Evolutionary conservation across 2,888 invertebrate species (phyloP).

Genomic region (Adelognathus sp.): DNA sequence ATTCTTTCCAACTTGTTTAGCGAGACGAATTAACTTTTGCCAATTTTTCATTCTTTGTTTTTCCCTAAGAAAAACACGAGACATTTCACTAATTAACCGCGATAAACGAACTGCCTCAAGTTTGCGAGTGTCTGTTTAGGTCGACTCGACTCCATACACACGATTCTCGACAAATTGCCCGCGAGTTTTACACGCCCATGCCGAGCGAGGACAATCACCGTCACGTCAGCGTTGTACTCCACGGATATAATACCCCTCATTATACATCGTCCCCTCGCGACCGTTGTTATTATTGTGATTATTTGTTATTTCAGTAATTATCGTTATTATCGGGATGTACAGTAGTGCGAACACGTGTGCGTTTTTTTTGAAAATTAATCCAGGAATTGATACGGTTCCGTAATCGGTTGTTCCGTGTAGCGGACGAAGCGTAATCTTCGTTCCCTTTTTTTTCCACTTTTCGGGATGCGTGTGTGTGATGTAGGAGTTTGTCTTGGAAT

Average conservation of each 20-base stretch:
- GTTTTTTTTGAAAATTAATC: neutral
- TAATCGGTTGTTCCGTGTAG: conserved; percentile 23
- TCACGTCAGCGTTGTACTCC: conserved; percentile 51
- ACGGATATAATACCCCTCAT: conserved; percentile 59
- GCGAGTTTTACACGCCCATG: conserved; percentile 1
- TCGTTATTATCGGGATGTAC: conserved; percentile 4
- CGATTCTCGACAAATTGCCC: conserved; percentile 45
- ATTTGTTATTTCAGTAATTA: neutral
- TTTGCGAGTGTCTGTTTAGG: neutral
- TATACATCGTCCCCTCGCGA: conserved; percentile 36
- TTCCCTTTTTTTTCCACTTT: neutral
- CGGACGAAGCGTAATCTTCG: neutral
- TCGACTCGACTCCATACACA: neutral
- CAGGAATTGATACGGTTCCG: conserved; percentile 33
- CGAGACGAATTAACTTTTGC: neutral
- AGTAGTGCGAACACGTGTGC: conserved; percentile 32
- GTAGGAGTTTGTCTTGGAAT: conserved; percentile 29
- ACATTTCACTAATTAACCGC: conserved; percentile 18
- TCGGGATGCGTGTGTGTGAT: neutral
- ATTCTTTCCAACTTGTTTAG: conserved; percentile 3
- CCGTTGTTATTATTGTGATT: conserved; percentile 6
- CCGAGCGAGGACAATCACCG: conserved; percentile 46
- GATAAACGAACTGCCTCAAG: conserved; percentile 16
- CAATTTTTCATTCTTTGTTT: neutral
- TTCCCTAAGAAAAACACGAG: neutral